These are phyloP conservation scores for Flexamia atlantica DNA, from an alignment of 2,888 invertebrate species.

Conservation along the genomic window DNA sequence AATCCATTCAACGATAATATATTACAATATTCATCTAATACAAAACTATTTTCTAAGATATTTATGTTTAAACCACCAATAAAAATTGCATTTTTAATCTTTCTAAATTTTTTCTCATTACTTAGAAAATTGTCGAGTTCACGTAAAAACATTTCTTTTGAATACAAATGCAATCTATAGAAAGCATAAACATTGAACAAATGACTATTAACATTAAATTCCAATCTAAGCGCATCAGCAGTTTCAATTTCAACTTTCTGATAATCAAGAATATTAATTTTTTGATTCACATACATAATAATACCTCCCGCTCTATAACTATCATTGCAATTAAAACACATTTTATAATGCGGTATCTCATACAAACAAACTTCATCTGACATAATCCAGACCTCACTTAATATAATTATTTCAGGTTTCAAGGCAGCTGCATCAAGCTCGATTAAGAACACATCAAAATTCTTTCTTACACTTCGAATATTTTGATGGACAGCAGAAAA, in stretches of 20 bases:
- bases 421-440: no score
- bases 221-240: not conserved
- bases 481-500: conserved; percentile 17
- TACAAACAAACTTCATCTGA: not conserved
- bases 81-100: not conserved
- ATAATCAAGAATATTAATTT: not conserved
- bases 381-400: not conserved
- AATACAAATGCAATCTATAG: no score
- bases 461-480: no score
- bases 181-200: not conserved
- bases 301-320: conserved; percentile 7
- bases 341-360: conserved; percentile 9
- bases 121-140: not conserved
- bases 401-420: conserved; percentile 7
- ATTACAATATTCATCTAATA: not conserved
- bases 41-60: not conserved
- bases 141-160: not conserved
- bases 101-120: not conserved
- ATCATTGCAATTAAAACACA: not conserved
- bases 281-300: not conserved
- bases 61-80: conserved; percentile 15
- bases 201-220: not conserved
- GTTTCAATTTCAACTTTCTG: not conserved
- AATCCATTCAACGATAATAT: conserved; percentile 2
- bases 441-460: not conserved